Evolutionary conservation across 1,140 invertebrate genomes (phyloP).

Genomic region (Chironomus striatipennis): DNA sequence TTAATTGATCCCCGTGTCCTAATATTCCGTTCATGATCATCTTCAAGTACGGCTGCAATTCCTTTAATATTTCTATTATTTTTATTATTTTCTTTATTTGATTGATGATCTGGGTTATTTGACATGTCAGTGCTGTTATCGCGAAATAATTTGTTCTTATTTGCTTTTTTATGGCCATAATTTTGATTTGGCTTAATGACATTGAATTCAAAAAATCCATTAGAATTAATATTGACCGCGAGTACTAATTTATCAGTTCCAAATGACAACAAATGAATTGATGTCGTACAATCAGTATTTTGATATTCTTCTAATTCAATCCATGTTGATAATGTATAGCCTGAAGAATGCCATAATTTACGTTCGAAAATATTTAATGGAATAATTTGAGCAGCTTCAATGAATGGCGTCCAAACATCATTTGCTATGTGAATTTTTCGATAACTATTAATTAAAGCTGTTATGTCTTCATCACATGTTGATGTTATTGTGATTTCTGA

Average conservation of each 20-base stretch:
- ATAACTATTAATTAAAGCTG: constrained; percentile 33
- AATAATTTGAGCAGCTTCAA: constrained; percentile 34
- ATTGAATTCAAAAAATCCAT: not conserved
- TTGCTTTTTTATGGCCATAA: not conserved
- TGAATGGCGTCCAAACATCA: constrained; percentile 34
- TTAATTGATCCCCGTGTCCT: not conserved
- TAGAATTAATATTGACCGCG: constrained; percentile 33
- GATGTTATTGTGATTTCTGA: constrained; percentile 27
- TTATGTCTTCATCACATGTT: constrained; percentile 29
- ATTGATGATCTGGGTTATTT: not conserved
- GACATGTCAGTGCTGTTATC: not conserved
- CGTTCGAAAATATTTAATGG: constrained; percentile 32
- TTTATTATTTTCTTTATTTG: not conserved
- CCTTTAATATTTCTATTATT: not conserved
- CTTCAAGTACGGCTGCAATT: not conserved
- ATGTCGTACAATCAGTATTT: constrained; percentile 29
- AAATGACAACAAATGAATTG: constrained; percentile 35
- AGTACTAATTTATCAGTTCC: constrained; percentile 36
- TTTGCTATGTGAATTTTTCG: constrained; percentile 33
- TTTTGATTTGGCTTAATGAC: not conserved
- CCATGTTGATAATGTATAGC: constrained; percentile 36
- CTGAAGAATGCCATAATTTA: constrained; percentile 34
- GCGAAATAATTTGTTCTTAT: not conserved
- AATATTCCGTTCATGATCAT: not conserved
- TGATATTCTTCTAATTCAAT: constrained; percentile 32